These are phyloP conservation scores for Nephrotoma flavescens DNA, from an alignment of 2,888 invertebrate genomes.

Conservation along the genomic window DNA sequence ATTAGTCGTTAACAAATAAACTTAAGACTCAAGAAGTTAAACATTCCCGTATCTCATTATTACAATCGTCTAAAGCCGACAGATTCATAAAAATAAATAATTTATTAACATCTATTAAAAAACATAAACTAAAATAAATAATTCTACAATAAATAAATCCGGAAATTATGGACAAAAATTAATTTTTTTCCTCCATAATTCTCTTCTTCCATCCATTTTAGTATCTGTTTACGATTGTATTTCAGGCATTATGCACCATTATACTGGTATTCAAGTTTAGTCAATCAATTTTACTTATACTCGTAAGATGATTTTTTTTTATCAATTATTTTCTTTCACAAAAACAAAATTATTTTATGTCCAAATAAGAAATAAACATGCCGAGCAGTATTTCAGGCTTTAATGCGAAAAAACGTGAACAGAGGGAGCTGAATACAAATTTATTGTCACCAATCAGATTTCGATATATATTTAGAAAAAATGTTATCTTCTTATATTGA, in stretches of 20 bases:
- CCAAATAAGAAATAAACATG: neutral
- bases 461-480: too few species aligned
- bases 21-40: neutral
- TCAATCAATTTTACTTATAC: neutral
- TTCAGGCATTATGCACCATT: neutral
- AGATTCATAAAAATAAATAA: neutral
- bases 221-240: neutral
- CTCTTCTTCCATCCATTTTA: neutral
- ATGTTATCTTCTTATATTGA: too few species aligned
- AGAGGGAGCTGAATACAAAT: too few species aligned
- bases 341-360: neutral
- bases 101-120: neutral
- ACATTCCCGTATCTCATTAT: neutral
- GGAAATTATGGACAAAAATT: neutral
- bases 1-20: neutral
- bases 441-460: too few species aligned
- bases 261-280: neutral
- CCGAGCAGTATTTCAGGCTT: neutral
- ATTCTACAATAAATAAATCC: neutral
- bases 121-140: too few species aligned
- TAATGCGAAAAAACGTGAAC: too few species aligned
- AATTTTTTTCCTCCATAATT: neutral
- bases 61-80: neutral
- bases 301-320: neutral
- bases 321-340: neutral